Percentiles rank a stretch among this genome's conserved stretches.
Evolutionary conservation across 1,140 invertebrate genomes (phyloP).

Genomic region (Pseudomyrmex sp.): DNA sequence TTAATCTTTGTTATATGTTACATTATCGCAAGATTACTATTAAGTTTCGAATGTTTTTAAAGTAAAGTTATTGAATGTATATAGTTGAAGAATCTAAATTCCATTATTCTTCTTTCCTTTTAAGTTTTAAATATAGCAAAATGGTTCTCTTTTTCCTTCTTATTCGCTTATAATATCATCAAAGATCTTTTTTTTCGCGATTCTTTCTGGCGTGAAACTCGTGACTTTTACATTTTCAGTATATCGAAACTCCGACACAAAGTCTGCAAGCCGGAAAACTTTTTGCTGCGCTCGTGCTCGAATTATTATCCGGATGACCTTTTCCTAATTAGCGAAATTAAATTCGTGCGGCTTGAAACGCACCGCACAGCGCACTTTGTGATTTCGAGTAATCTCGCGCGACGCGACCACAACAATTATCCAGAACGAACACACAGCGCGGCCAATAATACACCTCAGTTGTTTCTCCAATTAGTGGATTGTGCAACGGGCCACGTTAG

Average conservation of each 20-base stretch:
- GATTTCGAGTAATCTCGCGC: background rate
- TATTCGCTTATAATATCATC: too few species aligned
- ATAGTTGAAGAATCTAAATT: too few species aligned
- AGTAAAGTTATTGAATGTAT: too few species aligned
- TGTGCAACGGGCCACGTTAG: slow-evolving; percentile 25
- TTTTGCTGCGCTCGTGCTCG: too few species aligned
- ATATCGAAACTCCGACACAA: background rate
- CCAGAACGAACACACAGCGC: background rate
- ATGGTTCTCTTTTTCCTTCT: too few species aligned
- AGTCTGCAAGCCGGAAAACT: too few species aligned
- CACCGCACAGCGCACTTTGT: slow-evolving; percentile 16
- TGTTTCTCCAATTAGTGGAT: slow-evolving; percentile 48
- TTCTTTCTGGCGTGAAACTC: too few species aligned
- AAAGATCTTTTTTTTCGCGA: too few species aligned
- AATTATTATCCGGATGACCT: slow-evolving; percentile 36
- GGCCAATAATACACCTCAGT: slow-evolving; percentile 34
- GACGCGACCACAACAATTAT: slow-evolving; percentile 21
- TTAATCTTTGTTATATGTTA: background rate
- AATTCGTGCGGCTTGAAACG: slow-evolving; percentile 14
- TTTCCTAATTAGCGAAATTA: slow-evolving; percentile 56
- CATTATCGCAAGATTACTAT: too few species aligned
- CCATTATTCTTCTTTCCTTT: too few species aligned
- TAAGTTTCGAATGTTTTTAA: too few species aligned
- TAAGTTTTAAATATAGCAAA: too few species aligned
- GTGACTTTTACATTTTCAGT: background rate